phyloP scores from a whole-genome alignment of 37 sponge, comb jelly and placozoan species.

The Eunapius fragilis region DNA sequence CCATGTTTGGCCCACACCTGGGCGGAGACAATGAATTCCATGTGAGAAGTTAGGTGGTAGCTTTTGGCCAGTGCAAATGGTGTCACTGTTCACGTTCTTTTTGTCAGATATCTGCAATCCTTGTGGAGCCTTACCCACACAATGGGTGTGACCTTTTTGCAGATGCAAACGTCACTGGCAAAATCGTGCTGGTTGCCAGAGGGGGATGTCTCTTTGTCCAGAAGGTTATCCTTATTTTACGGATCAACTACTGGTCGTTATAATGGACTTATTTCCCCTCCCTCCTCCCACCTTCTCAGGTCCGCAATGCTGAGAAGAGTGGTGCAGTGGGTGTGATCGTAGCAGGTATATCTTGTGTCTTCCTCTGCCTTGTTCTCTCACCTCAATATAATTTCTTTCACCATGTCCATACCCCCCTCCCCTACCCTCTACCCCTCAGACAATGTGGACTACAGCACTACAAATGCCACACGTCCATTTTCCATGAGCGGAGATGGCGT shows the following conservation, averaged over 20 bases:
- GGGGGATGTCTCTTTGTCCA: slow-evolving; percentile 91
- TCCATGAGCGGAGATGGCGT: slow-evolving; percentile 70
- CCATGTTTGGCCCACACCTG: slow-evolving; percentile 68
- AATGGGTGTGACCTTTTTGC: slow-evolving; percentile 31
- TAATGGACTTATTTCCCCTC: not conserved
- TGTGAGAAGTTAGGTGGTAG: no score
- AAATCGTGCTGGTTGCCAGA: slow-evolving; percentile 66
- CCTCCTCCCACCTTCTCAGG: slow-evolving; percentile 13
- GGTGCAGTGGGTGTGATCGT: slow-evolving; percentile 64
- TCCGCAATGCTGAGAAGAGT: slow-evolving; percentile 55
- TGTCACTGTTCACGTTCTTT: not conserved
- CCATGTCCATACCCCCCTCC: not conserved
- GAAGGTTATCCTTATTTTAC: slow-evolving; percentile 65
- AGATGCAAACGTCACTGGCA: slow-evolving; percentile 27
- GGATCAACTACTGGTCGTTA: not conserved
- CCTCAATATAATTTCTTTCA: not conserved
- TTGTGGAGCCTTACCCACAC: slow-evolving; percentile 16
- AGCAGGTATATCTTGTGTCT: slow-evolving; percentile 13
- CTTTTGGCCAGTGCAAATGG: not conserved
- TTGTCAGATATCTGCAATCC: slow-evolving; percentile 4
- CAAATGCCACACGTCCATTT: slow-evolving; percentile 25
- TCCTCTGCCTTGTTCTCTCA: not conserved
- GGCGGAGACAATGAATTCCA: slow-evolving; percentile 31
- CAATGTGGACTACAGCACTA: not conserved
- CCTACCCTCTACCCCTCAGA: not conserved